Conservation (phyloP, 2,888 invertebrate genomes). For the Brachycybe producta region DNA sequence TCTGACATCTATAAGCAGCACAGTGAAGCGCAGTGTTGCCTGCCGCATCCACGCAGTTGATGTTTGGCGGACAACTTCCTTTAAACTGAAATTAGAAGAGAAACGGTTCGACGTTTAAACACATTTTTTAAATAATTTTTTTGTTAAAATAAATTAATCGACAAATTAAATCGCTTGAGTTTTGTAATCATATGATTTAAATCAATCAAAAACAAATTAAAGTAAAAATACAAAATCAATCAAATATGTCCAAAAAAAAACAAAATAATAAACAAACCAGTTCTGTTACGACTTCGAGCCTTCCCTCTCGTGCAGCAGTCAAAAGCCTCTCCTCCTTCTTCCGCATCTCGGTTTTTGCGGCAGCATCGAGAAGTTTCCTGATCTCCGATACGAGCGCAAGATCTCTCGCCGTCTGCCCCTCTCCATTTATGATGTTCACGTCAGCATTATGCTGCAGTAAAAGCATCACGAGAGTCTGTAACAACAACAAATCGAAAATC, state of each 20-base stretch:
- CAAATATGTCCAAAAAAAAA: not conserved
- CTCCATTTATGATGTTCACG: constrained; percentile 49
- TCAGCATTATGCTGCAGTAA: constrained; percentile 49
- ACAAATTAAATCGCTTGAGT: not conserved
- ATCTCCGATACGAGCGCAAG: constrained; percentile 45
- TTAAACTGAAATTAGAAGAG: constrained; percentile 39
- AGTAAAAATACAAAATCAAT: not conserved
- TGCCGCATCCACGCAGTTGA: constrained; percentile 49
- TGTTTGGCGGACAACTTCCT: constrained; percentile 44
- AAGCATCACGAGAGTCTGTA: constrained; percentile 48
- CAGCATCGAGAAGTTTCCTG: constrained; percentile 42
- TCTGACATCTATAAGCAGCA: constrained; percentile 51
- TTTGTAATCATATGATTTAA: not conserved
- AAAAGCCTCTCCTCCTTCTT: constrained; percentile 44
- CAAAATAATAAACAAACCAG: no score
- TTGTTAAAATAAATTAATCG: not conserved
- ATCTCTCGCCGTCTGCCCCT: constrained; percentile 46
- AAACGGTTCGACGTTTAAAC: no score
- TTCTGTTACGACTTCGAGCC: constrained; percentile 42
- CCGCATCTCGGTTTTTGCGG: constrained; percentile 45
- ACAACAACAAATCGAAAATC: constrained; percentile 13
- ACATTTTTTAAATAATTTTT: no score
- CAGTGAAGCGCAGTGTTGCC: constrained; percentile 54
- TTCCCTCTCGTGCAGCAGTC: constrained; percentile 47
- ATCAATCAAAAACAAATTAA: constrained; percentile 5